A percentile compares a stretch with the other conserved stretches of the same genome.
Conservation (phyloP, 92 coral and sea anemone species). For the Actinernus sp. region DNA sequence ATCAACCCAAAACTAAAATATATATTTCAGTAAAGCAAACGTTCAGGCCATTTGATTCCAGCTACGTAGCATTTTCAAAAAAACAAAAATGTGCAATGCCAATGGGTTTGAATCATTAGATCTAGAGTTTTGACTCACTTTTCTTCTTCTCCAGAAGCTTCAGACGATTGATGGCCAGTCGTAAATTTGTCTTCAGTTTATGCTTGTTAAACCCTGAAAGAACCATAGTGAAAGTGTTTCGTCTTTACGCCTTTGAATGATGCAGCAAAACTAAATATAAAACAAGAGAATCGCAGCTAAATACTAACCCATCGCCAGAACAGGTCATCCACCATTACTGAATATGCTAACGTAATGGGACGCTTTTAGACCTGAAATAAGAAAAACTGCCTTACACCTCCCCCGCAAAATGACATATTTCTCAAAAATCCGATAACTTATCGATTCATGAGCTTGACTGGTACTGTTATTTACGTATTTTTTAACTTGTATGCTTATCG, state of each 20-base stretch:
- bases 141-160: constrained; percentile 96
- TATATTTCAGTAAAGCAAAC: too few species aligned
- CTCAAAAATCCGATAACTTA: constrained; percentile 8
- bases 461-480: background rate
- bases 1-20: too few species aligned
- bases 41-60: too few species aligned
- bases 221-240: constrained; percentile 17
- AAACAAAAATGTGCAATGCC: too few species aligned
- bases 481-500: too few species aligned
- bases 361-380: constrained; percentile 18
- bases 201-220: constrained; percentile 90
- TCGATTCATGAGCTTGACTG: constrained; percentile 5
- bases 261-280: constrained; percentile 17
- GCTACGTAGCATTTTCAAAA: too few species aligned
- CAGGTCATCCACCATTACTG: constrained; percentile 72
- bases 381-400: background rate
- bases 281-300: constrained; percentile 38
- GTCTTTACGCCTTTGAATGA: constrained; percentile 37
- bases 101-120: too few species aligned
- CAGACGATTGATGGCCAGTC: constrained; percentile 90
- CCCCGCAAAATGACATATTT: constrained; percentile 9
- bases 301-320: constrained; percentile 62
- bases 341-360: constrained; percentile 45
- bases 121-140: too few species aligned
- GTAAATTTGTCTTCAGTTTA: constrained; percentile 92